Percentiles rank a stretch among this genome's conserved stretches.
phyloP scores from a whole-genome alignment of 2,797 vertebrate species.

The Clarias fuscus region DNA sequence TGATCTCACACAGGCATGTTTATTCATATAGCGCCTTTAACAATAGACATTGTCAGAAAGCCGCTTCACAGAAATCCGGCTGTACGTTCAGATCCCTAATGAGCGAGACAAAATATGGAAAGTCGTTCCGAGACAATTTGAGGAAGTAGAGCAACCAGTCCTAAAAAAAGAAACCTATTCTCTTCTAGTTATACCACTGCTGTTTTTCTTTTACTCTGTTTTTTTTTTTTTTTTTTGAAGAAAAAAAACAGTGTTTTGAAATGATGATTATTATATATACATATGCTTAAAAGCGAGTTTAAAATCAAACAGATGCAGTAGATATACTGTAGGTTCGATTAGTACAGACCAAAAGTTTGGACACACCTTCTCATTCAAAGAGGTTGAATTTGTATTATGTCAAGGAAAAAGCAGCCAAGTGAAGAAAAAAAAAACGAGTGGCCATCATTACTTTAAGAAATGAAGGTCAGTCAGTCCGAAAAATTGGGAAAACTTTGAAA shows the following conservation, averaged over 20 bases:
- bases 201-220: not conserved
- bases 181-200: not conserved
- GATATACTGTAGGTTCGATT: too few relatives aligned
- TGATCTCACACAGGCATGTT: not conserved
- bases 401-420: too few relatives aligned
- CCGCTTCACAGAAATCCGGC: not conserved
- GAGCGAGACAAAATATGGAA: not conserved
- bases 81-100: not conserved
- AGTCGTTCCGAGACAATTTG: not conserved
- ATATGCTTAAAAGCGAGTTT: not conserved
- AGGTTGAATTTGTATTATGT: too few relatives aligned
- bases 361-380: too few relatives aligned
- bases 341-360: too few relatives aligned
- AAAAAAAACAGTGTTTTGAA: not conserved
- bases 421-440: too few relatives aligned
- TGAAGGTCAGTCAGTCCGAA: too few relatives aligned
- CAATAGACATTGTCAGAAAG: slow-evolving; percentile 7
- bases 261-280: not conserved
- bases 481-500: too few relatives aligned
- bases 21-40: slow-evolving; percentile 2
- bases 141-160: not conserved
- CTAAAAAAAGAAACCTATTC: not conserved
- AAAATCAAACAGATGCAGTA: not conserved
- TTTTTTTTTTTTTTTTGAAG: not conserved
- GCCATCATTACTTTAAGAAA: too few relatives aligned